Evolutionary conservation across 2,113 vertebrate species (phyloP).

Genomic region (Gallinago undulata): DNA sequence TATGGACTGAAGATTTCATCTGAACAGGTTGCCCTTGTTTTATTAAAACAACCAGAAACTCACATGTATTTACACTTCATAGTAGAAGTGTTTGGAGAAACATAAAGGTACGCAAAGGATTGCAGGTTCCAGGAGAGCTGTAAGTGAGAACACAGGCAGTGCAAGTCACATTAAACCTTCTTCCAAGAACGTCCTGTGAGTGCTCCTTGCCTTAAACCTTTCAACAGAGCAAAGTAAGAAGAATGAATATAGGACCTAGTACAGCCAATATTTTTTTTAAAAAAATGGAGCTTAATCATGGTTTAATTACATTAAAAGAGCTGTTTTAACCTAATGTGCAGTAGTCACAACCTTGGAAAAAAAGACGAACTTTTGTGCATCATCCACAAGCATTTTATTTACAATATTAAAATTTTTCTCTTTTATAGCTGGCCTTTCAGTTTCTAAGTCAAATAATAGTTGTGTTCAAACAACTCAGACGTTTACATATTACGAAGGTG

Average conservation of each 20-base stretch:
- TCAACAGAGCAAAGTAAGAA: background rate
- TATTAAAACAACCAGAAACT: background rate
- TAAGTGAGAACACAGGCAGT: background rate
- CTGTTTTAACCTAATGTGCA: background rate
- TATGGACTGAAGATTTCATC: background rate
- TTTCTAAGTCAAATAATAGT: background rate
- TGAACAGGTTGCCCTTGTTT: background rate
- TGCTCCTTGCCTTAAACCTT: background rate
- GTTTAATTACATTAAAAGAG: background rate
- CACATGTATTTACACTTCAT: background rate
- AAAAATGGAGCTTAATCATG: background rate
- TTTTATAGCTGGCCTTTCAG: background rate
- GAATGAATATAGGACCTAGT: background rate
- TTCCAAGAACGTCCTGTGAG: background rate
- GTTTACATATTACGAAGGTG: background rate
- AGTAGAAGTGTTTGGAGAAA: background rate
- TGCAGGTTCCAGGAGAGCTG: accelerated
- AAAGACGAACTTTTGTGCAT: background rate
- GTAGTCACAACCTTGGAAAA: background rate
- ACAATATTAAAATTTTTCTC: background rate
- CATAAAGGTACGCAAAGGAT: too few relatives aligned
- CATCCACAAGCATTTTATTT: background rate
- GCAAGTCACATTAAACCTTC: background rate
- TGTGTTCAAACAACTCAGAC: background rate
- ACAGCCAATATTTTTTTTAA: background rate